Conservation (phyloP, 2,797 vertebrate genomes). For the Micromesistius poutassou region DNA sequence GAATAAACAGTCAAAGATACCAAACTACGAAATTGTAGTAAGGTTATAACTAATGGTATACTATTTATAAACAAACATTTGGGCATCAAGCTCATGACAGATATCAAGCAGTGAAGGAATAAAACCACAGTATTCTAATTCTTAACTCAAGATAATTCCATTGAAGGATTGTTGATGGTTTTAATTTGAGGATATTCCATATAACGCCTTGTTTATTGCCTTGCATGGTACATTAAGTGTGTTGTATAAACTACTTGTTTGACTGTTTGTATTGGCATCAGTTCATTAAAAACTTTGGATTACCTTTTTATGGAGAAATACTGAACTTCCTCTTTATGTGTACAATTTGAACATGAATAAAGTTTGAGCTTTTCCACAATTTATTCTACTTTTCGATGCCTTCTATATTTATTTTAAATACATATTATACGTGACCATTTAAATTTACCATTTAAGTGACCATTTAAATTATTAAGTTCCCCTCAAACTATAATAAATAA, state of each 20-base stretch:
- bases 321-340: neutral
- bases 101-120: neutral
- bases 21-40: neutral
- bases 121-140: neutral
- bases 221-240: slow-evolving; percentile 49
- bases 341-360: neutral
- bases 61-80: neutral
- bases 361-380: neutral
- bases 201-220: slow-evolving; percentile 43
- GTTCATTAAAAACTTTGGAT: slow-evolving; percentile 55
- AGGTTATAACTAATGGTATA: neutral
- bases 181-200: slow-evolving; percentile 31
- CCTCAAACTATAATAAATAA: neutral
- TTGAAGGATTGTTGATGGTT: slow-evolving; percentile 35
- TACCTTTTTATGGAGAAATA: slow-evolving; percentile 20
- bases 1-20: neutral
- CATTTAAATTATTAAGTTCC: neutral
- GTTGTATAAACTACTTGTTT: neutral
- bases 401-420: neutral
- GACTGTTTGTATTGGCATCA: neutral
- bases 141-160: neutral
- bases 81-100: neutral
- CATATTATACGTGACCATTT: neutral
- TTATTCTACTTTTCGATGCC: neutral
- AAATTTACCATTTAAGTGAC: neutral